Base-by-base conservation (phyloP, 2,797 vertebrate species). In the Malurus leucopterus region DNA sequence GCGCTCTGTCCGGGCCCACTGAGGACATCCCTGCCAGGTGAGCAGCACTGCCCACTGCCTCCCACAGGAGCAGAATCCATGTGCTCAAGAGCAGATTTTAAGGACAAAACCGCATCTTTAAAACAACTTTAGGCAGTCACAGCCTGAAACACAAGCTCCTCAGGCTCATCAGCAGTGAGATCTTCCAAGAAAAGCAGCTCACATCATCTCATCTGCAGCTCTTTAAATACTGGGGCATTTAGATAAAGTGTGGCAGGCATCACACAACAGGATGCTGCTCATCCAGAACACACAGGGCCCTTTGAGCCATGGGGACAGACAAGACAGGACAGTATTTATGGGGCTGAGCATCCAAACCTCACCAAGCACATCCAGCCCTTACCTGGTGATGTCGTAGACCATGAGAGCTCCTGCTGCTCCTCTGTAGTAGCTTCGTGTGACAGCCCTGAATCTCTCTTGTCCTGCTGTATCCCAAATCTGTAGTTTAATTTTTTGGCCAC, bases 301-400 rank as follows among this genome's bases (percentile, higher is more conserved):
- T 34, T 29, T 32, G 58, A 74, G 64, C 8, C 59, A 27, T 1
- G 23, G 50, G 54, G 30, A 34, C 55, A 57, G 53, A 34, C 13
- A 27, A 14, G 26, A 13, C 30, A n/a, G 40, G 26, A 13, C 30
- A n/a, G 40, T 0, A 7, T 15, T 1, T 0, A 1, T 1, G 9
- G 36, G 58, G 54, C 27, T 15, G 44, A 2, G 16, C 4, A 36
- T 1, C 30, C 53, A 20, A 1, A 11, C 14, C 49, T 27, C 5
- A 6, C 2, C 47, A 6, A 27, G 41, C 61, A 9, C 72, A 8
- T 1, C 0, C 41, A 22, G 26, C 15, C 68, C 95, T 97, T 95
- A 99, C 99, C 99, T 99, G 96, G 99, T 99, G 91, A 99, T 99
- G 96, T 99, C 99, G 17, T 99, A 99, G 84, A 99, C 99, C 99